A percentile compares a stretch with the other conserved stretches of the same genome.
phyloP scores from a whole-genome alignment of 2,888 invertebrate genomes.

The Leucophenga montana region DNA sequence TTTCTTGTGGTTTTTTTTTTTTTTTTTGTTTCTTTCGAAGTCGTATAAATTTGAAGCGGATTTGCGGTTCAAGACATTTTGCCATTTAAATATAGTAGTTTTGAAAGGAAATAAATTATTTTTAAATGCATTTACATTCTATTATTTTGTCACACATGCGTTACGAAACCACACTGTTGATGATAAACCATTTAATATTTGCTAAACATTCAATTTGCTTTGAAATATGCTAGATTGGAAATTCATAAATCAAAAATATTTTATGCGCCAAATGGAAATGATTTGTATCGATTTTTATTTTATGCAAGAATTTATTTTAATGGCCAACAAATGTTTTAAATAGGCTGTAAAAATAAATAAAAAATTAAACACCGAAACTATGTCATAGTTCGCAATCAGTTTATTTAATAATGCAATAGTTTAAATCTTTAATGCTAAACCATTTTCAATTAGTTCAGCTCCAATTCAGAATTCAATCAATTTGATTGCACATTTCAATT shows the following conservation, averaged over 20 bases:
- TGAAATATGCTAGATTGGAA: too few species aligned
- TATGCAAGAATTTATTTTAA: too few species aligned
- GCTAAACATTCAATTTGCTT: too few species aligned
- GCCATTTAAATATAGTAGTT: not conserved
- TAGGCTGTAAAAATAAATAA: not conserved
- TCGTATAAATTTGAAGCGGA: slow-evolving; percentile 12
- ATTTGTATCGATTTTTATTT: too few species aligned
- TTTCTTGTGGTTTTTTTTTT: slow-evolving; percentile 34
- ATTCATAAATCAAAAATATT: slow-evolving; percentile 2
- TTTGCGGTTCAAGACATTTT: not conserved
- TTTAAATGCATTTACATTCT: not conserved
- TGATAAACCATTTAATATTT: too few species aligned
- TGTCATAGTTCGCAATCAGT: too few species aligned
- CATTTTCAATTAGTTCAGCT: slow-evolving; percentile 66
- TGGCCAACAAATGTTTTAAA: not conserved
- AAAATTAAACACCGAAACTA: too few species aligned
- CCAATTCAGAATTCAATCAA: slow-evolving; percentile 48
- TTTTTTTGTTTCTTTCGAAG: slow-evolving; percentile 33
- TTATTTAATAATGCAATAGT: not conserved
- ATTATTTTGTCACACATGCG: not conserved
- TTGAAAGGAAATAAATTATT: not conserved
- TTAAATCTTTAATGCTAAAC: slow-evolving; percentile 26
- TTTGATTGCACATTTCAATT: not conserved
- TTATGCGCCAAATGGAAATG: not conserved
- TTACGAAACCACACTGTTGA: not conserved